Evolutionary conservation across 2,113 vertebrate genomes (phyloP).

Genomic region (Arenaria interpres): DNA sequence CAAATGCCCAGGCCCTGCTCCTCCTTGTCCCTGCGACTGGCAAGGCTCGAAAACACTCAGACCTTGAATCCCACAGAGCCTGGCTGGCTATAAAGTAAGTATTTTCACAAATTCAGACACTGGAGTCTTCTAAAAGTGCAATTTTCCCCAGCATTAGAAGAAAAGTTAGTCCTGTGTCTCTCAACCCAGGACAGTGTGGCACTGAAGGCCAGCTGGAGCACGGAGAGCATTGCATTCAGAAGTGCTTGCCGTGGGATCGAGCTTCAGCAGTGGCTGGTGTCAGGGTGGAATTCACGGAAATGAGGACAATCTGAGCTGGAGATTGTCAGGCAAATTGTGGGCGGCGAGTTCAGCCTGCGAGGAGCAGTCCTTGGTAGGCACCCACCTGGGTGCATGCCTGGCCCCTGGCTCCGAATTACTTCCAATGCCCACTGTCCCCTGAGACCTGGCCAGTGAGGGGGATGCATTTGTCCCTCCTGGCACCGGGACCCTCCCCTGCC

Average conservation of each 20-base stretch:
- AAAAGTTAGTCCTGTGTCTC: too few species aligned
- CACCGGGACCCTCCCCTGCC: background rate
- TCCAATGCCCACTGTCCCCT: accelerated
- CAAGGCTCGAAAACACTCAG: too few species aligned
- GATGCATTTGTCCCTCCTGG: background rate
- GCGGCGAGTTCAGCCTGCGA: background rate
- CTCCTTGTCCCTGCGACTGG: too few species aligned
- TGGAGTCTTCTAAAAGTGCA: too few species aligned
- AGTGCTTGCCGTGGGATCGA: background rate
- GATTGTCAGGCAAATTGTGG: accelerated
- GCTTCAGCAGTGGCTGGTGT: background rate
- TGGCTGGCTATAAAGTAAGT: too few species aligned
- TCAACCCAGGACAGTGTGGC: too few species aligned
- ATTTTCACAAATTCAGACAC: too few species aligned
- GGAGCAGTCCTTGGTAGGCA: background rate
- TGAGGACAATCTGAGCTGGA: background rate
- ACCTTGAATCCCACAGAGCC: too few species aligned
- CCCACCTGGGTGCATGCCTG: background rate
- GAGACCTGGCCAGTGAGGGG: background rate
- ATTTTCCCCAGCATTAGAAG: too few species aligned
- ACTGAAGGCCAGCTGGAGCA: background rate
- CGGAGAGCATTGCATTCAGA: background rate
- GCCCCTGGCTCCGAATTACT: background rate
- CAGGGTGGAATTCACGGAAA: background rate
- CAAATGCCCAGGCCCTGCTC: too few species aligned